These are phyloP conservation scores for Emys orbicularis DNA, from an alignment of 2,797 vertebrate species.

Conservation along the genomic window DNA sequence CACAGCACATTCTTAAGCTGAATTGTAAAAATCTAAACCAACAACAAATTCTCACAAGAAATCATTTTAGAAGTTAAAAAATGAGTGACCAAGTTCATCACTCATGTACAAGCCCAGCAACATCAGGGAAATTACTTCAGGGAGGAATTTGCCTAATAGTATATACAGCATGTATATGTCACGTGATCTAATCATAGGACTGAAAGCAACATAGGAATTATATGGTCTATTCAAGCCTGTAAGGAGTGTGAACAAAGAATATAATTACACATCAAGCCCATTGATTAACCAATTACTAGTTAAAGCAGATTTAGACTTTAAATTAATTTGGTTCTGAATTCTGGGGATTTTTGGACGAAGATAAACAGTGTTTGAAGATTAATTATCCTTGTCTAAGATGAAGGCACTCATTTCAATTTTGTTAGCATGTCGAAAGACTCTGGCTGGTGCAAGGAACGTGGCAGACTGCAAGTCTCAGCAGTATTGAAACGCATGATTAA, in stretches of 20 bases:
- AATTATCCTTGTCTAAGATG: slow-evolving; percentile 82
- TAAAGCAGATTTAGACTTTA: slow-evolving; percentile 85
- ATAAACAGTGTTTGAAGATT: slow-evolving; percentile 86
- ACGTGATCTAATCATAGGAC: slow-evolving; percentile 80
- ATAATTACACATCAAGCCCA: slow-evolving; percentile 81
- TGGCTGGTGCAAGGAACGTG: slow-evolving; percentile 36
- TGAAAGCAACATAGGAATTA: slow-evolving; percentile 82
- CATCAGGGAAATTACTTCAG: slow-evolving; percentile 47
- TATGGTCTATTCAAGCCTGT: slow-evolving; percentile 82
- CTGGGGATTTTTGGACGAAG: slow-evolving; percentile 77
- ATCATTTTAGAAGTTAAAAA: slow-evolving; percentile 41
- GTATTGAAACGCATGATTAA: slow-evolving; percentile 66
- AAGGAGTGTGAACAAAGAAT: slow-evolving; percentile 81
- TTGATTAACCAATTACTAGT: slow-evolving; percentile 86
- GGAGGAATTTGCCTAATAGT: slow-evolving; percentile 51
- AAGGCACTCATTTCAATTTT: slow-evolving; percentile 80
- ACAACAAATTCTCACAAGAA: slow-evolving; percentile 42
- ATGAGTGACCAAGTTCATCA: not conserved
- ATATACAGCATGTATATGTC: slow-evolving; percentile 70
- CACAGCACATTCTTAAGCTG: slow-evolving; percentile 17
- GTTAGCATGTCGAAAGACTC: slow-evolving; percentile 57
- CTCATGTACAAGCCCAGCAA: not conserved
- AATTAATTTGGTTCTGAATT: slow-evolving; percentile 85
- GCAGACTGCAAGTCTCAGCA: slow-evolving; percentile 68
- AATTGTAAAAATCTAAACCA: slow-evolving; percentile 62